Percentiles rank a stretch among this genome's conserved stretches.
These are phyloP conservation scores for Rhimphoctona megacephalus DNA, from an alignment of 2,888 invertebrate species.

Conservation along the genomic window DNA sequence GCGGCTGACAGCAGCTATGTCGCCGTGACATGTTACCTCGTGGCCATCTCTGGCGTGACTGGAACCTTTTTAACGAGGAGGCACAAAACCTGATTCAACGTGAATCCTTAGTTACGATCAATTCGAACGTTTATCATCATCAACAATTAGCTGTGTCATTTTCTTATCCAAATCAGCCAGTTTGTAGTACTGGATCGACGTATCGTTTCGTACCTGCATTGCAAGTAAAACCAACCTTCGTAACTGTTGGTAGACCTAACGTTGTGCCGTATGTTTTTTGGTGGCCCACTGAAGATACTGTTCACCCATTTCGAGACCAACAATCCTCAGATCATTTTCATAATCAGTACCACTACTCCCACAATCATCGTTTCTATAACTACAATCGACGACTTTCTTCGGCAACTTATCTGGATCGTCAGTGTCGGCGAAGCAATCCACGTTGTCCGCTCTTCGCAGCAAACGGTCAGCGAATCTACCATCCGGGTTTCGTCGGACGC, in stretches of 20 bases:
- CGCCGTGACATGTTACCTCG: slow-evolving; percentile 83
- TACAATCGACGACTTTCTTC: slow-evolving; percentile 70
- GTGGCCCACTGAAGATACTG: slow-evolving; percentile 75
- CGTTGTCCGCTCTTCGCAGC: slow-evolving; percentile 49
- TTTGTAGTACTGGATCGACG: slow-evolving; percentile 61
- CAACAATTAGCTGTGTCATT: slow-evolving; percentile 58
- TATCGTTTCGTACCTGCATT: slow-evolving; percentile 76
- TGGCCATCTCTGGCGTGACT: slow-evolving; percentile 80
- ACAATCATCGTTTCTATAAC: slow-evolving; percentile 59
- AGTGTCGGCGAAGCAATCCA: slow-evolving; percentile 72
- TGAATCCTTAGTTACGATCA: slow-evolving; percentile 47
- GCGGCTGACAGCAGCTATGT: slow-evolving; percentile 75
- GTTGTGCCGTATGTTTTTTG: slow-evolving; percentile 81
- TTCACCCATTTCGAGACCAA: slow-evolving; percentile 72
- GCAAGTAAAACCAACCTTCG: slow-evolving; percentile 75
- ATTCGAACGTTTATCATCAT: slow-evolving; percentile 54
- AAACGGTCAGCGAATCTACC: slow-evolving; percentile 55
- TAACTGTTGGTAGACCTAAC: slow-evolving; percentile 46
- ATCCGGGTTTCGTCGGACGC: slow-evolving; percentile 63
- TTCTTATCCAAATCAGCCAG: slow-evolving; percentile 59
- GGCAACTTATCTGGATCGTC: slow-evolving; percentile 56
- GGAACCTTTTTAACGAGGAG: slow-evolving; percentile 76
- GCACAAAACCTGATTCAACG: slow-evolving; percentile 49
- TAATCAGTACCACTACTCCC: slow-evolving; percentile 64
- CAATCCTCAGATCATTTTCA: slow-evolving; percentile 68